phyloP scores from a whole-genome alignment of 1,140 invertebrate genomes.

The Drosophila oshimai region DNA sequence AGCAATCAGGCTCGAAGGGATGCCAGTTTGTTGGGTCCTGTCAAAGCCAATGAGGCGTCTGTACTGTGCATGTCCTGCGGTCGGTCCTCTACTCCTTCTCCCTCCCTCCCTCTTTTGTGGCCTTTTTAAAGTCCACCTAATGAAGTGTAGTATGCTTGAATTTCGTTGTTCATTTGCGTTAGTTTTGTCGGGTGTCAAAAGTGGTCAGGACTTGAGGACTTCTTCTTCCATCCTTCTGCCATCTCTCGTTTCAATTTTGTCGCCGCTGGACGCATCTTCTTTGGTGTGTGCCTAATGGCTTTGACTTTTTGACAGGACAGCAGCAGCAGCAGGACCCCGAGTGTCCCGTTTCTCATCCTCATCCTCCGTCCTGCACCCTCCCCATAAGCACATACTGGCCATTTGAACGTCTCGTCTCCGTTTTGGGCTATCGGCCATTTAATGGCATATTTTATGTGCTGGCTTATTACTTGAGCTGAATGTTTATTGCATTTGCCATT shows the following conservation, averaged over 20 bases:
- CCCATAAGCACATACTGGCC: neutral
- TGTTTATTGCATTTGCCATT: slow-evolving; percentile 65
- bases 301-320: slow-evolving; percentile 80
- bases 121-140: slow-evolving; percentile 50
- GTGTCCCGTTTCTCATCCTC: slow-evolving; percentile 36
- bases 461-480: slow-evolving; percentile 63
- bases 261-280: slow-evolving; percentile 11
- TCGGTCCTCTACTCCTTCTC: neutral
- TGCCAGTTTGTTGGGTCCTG: slow-evolving; percentile 21
- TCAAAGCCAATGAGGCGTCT: slow-evolving; percentile 41
- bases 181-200: slow-evolving; percentile 16
- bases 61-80: slow-evolving; percentile 32
- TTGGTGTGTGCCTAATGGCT: slow-evolving; percentile 70
- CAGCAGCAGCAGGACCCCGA: neutral
- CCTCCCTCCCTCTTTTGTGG: neutral
- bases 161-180: slow-evolving; percentile 46
- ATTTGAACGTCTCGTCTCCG: slow-evolving; percentile 2
- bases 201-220: neutral
- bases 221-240: neutral
- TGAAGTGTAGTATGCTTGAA: slow-evolving; percentile 43
- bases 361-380: neutral
- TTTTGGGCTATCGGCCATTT: slow-evolving; percentile 45
- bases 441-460: slow-evolving; percentile 64
- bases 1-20: slow-evolving; percentile 35
- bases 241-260: slow-evolving; percentile 33